Evolutionary conservation across 2,888 invertebrate species (phyloP).

Genomic region (Cabera pusaria): DNA sequence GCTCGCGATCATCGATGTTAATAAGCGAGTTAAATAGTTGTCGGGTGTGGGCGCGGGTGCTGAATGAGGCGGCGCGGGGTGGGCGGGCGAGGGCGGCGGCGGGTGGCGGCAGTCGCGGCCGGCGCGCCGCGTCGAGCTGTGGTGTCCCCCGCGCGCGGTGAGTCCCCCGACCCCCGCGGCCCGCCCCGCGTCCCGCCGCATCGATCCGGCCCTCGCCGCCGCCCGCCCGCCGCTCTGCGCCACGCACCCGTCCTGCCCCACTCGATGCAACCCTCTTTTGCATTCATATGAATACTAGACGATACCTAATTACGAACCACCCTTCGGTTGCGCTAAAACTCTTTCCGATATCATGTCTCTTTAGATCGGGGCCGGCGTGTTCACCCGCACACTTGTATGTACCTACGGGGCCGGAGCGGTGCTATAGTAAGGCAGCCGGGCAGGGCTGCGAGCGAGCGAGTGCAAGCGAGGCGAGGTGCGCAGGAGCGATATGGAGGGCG

Average conservation of each 20-base stretch:
- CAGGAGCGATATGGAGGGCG: constrained; percentile 68
- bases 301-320: too few relatives aligned
- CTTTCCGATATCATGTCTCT: too few relatives aligned
- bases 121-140: constrained; percentile 62
- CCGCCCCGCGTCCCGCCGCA: constrained; percentile 4
- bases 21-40: too few relatives aligned
- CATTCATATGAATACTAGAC: too few relatives aligned
- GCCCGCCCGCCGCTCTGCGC: constrained; percentile 4
- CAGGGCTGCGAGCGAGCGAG: background rate
- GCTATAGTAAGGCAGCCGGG: background rate
- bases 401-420: constrained; percentile 4
- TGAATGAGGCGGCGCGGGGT: constrained; percentile 28
- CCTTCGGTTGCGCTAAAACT: too few relatives aligned
- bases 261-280: too few relatives aligned
- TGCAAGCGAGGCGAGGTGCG: background rate
- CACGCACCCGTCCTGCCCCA: background rate
- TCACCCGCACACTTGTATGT: constrained; percentile 6
- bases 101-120: constrained; percentile 68
- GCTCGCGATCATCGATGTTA: too few relatives aligned
- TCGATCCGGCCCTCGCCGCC: constrained; percentile 6
- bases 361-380: too few relatives aligned
- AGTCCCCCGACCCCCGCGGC: constrained; percentile 10
- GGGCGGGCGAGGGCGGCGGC: constrained; percentile 53
- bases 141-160: constrained; percentile 48
- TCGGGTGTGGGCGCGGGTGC: constrained; percentile 12